phyloP scores from a whole-genome alignment of 1,140 invertebrate genomes.

The Drosophila ambigua region DNA sequence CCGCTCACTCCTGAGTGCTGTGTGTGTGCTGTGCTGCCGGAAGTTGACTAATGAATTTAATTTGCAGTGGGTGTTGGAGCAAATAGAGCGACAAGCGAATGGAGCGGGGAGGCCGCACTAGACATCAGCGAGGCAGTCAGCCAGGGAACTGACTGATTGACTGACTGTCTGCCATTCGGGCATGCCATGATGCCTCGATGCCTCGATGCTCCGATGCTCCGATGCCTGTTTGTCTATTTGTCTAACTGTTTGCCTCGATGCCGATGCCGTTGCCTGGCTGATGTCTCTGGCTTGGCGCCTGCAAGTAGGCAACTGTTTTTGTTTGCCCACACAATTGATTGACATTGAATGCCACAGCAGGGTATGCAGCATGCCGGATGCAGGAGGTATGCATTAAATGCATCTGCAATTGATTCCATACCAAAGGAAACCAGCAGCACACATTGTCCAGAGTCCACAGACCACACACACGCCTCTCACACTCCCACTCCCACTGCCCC shows the following conservation, averaged over 20 bases:
- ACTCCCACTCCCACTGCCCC: not conserved
- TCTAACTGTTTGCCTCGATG: too few species aligned
- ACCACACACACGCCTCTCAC: too few species aligned
- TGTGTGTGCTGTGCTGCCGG: slow-evolving; percentile 52
- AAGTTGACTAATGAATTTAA: slow-evolving; percentile 83
- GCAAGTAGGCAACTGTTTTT: slow-evolving; percentile 65
- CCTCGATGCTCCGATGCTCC: too few species aligned
- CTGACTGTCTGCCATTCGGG: slow-evolving; percentile 19
- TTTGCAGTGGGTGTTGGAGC: slow-evolving; percentile 79
- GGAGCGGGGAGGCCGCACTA: not conserved
- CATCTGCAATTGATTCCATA: slow-evolving; percentile 23
- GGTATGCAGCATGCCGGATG: not conserved
- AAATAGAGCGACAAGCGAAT: slow-evolving; percentile 56
- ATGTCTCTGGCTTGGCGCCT: slow-evolving; percentile 13
- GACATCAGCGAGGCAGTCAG: slow-evolving; percentile 18
- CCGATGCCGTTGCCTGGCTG: slow-evolving; percentile 9
- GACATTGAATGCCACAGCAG: slow-evolving; percentile 34
- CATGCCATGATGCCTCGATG: too few species aligned
- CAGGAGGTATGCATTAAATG: slow-evolving; percentile 20
- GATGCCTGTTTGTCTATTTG: too few species aligned
- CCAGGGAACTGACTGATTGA: slow-evolving; percentile 40
- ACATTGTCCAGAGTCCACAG: slow-evolving; percentile 4
- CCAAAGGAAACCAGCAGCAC: slow-evolving; percentile 29
- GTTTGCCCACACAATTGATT: slow-evolving; percentile 43
- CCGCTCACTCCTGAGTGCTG: slow-evolving; percentile 20